Evolutionary conservation across 2,113 vertebrate genomes (phyloP).

Genomic region (Onychorhynchus coronatus): DNA sequence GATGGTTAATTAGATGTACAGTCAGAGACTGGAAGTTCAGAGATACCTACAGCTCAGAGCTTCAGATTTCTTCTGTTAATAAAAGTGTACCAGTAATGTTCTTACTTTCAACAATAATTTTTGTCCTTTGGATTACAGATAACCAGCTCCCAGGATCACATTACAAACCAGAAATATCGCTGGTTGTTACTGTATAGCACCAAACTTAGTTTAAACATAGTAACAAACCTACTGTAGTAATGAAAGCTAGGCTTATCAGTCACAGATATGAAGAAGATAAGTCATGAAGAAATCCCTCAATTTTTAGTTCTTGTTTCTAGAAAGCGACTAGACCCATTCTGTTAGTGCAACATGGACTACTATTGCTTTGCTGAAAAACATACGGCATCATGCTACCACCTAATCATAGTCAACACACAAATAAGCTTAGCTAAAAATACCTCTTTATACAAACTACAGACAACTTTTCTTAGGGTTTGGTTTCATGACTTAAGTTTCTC

Average conservation of each 20-base stretch:
- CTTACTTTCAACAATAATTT: background rate
- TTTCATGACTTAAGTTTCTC: background rate
- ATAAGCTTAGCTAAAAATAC: background rate
- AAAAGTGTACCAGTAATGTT: background rate
- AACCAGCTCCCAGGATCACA: background rate
- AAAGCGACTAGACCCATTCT: background rate
- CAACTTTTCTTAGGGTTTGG: background rate
- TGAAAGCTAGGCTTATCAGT: background rate
- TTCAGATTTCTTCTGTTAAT: background rate
- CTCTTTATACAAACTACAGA: background rate
- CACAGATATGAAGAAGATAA: background rate
- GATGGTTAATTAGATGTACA: background rate
- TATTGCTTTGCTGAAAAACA: background rate
- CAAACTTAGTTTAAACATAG: background rate
- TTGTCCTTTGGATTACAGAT: background rate
- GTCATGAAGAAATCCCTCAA: background rate
- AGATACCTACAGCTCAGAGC: background rate
- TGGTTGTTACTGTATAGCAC: background rate
- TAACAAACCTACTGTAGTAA: background rate
- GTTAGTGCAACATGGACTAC: rapidly evolving
- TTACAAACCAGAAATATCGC: background rate
- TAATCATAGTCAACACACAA: background rate
- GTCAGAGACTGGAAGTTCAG: background rate
- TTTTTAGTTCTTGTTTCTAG: background rate
- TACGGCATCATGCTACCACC: background rate